A percentile compares a stretch with the other conserved stretches of the same genome.
These are phyloP conservation scores for Delia radicum DNA, from an alignment of 1,140 invertebrate genomes.

Conservation along the genomic window DNA sequence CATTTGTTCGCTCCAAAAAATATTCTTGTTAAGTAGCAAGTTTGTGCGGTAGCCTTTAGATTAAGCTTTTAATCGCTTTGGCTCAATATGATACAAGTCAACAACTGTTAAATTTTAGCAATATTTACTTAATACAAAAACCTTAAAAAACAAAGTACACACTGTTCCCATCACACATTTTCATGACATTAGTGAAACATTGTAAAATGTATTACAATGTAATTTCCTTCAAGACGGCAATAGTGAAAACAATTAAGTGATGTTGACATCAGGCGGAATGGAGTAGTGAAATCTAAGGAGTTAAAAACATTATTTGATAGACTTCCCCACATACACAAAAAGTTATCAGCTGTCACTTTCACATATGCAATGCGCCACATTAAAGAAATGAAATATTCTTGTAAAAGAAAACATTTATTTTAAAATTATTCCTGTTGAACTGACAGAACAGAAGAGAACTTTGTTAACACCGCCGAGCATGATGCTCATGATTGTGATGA, in stretches of 20 bases:
- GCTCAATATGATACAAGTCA: no score
- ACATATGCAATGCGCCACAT: not conserved
- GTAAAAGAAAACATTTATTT: not conserved
- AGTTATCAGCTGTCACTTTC: conserved; percentile 3
- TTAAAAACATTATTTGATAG: not conserved
- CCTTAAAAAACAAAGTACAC: no score
- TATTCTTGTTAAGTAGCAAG: no score
- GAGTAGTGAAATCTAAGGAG: not conserved
- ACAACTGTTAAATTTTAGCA: no score
- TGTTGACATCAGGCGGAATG: not conserved
- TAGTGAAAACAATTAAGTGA: not conserved
- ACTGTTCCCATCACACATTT: no score
- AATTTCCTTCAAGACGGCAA: not conserved
- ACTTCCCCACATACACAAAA: not conserved
- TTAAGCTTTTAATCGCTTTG: no score
- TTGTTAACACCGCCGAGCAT: not conserved
- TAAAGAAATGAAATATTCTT: not conserved
- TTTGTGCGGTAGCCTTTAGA: no score
- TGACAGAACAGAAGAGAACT: not conserved
- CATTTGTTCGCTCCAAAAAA: no score
- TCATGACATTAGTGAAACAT: not conserved
- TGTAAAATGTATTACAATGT: not conserved
- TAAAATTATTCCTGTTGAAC: not conserved
- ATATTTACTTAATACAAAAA: no score
- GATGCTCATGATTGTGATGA: conserved; percentile 1